Evolutionary conservation across 37 sponge, comb jelly and placozoan species (phyloP).

Genomic region (Halichondria panicea): DNA sequence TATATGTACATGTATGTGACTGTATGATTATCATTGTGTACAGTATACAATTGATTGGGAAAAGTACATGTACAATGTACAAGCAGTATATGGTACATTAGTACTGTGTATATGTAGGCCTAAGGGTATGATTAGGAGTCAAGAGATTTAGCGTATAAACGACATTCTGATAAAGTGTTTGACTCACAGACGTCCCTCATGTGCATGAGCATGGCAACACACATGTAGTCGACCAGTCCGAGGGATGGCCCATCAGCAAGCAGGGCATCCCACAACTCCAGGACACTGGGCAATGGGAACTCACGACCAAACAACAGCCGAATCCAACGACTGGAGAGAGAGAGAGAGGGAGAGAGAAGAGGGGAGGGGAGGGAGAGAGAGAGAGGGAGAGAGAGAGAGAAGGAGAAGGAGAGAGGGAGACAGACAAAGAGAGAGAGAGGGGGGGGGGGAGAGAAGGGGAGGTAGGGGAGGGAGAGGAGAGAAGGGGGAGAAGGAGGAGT

Average conservation of each 20-base stretch:
- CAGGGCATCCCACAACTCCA: constrained; percentile 96
- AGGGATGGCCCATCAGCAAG: constrained; percentile 88
- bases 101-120: background rate
- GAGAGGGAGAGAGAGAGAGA: background rate
- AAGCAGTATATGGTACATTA: background rate
- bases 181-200: constrained; percentile 82
- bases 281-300: constrained; percentile 82
- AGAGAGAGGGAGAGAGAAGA: background rate
- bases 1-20: background rate
- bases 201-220: constrained; percentile 86
- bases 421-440: too few relatives aligned
- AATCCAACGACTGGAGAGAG: constrained; percentile 87
- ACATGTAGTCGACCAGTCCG: constrained; percentile 89
- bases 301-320: constrained; percentile 95
- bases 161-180: too few relatives aligned
- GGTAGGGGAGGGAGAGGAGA: too few relatives aligned
- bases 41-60: background rate
- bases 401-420: background rate
- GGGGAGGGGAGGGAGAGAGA: background rate
- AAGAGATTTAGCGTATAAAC: background rate
- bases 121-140: too few relatives aligned
- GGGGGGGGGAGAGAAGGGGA: too few relatives aligned
- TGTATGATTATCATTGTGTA: background rate
- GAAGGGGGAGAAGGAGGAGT: too few relatives aligned
- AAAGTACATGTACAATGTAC: constrained; percentile 4